These are phyloP conservation scores for Chymomyza amoena DNA, from an alignment of 2,888 invertebrate species.

Conservation along the genomic window DNA sequence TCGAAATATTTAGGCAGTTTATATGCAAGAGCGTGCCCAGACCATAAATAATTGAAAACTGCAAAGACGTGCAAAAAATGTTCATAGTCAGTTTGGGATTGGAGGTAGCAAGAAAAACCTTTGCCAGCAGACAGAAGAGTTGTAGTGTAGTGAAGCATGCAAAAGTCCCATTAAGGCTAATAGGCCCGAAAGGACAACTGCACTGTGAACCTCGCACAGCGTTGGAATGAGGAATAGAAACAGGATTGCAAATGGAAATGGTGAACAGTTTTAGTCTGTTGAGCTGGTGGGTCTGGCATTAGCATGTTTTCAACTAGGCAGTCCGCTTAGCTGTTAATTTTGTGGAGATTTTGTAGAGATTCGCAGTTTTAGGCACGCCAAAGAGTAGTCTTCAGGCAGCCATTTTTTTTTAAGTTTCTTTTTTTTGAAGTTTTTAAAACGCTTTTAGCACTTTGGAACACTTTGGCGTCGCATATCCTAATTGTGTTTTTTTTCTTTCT, in stretches of 20 bases:
- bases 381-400: conserved; percentile 30
- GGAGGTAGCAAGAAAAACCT: conserved; percentile 1
- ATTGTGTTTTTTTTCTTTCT: conserved; percentile 59
- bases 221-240: conserved; percentile 3
- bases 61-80: conserved; percentile 67
- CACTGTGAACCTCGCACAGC: neutral
- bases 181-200: conserved; percentile 60
- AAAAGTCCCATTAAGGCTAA: conserved; percentile 69
- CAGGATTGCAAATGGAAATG: neutral
- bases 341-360: no score
- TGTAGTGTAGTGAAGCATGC: conserved; percentile 66
- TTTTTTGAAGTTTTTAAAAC: conserved; percentile 26
- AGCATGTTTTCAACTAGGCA: conserved; percentile 45
- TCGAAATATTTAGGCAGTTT: conserved; percentile 66
- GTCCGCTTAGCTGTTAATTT: neutral
- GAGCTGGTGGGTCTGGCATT: conserved; percentile 41
- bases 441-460: conserved; percentile 54
- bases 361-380: neutral
- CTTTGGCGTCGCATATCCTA: conserved; percentile 65
- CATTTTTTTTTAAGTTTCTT: no score
- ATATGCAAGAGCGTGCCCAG: conserved; percentile 67
- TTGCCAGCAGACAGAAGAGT: conserved; percentile 18
- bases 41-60: conserved; percentile 73
- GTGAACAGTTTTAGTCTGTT: conserved; percentile 22
- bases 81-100: conserved; percentile 3